phyloP scores from a whole-genome alignment of 2,113 vertebrate species.

The Strix uralensis region DNA sequence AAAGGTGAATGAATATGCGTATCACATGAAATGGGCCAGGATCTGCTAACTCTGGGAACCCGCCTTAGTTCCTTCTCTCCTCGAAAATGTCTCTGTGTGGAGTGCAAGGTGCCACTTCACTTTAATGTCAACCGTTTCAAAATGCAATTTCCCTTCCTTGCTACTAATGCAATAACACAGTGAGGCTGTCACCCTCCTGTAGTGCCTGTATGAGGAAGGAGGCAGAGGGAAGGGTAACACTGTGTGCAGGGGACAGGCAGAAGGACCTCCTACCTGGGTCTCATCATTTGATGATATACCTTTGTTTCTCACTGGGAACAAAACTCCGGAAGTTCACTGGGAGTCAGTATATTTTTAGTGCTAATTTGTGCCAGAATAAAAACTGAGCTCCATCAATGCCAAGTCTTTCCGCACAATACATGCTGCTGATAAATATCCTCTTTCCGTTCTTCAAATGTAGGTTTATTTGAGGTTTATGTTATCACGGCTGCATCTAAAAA shows the following conservation, averaged over 20 bases:
- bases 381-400: neutral
- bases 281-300: neutral
- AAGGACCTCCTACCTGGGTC: neutral
- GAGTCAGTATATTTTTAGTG: slow-evolving; percentile 19
- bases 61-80: neutral
- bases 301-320: neutral
- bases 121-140: neutral
- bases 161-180: neutral
- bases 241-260: neutral
- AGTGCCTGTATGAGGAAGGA: neutral
- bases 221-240: neutral
- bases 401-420: neutral
- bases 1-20: neutral
- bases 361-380: neutral
- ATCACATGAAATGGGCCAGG: neutral
- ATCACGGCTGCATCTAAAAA: neutral
- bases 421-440: neutral
- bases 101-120: neutral
- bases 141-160: neutral
- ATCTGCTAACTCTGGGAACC: neutral
- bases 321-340: neutral
- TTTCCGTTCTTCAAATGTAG: neutral
- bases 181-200: neutral
- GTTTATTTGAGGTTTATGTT: neutral
- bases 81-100: accelerated